phyloP scores from a whole-genome alignment of 2,888 invertebrate genomes.

The Callyntrura guangdongensis region DNA sequence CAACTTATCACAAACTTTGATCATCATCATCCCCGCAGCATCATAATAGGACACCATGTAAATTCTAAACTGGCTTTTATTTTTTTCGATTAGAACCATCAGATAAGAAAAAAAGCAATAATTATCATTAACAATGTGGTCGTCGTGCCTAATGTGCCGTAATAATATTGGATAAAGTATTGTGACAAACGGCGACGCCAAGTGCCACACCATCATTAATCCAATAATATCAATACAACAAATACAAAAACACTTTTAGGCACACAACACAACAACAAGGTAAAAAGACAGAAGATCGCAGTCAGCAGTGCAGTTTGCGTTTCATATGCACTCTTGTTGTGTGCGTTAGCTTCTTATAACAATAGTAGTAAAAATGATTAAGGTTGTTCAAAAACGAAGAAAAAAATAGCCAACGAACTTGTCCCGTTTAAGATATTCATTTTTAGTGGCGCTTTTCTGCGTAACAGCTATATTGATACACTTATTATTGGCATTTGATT shows the following conservation, averaged over 20 bases:
- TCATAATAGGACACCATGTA: background rate
- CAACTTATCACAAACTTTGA: conserved; percentile 11
- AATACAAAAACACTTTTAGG: background rate
- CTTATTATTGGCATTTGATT: conserved; percentile 43
- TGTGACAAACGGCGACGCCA: conserved; percentile 15
- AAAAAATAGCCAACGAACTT: background rate
- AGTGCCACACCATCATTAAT: conserved; percentile 17
- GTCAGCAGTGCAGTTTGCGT: conserved; percentile 3
- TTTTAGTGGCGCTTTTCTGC: background rate
- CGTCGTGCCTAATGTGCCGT: conserved; percentile 29
- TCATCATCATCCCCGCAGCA: background rate
- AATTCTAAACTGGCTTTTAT: conserved; percentile 43
- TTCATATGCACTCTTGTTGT: conserved; percentile 4
- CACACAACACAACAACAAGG: background rate
- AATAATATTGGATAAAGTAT: conserved; percentile 5
- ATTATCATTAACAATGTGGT: conserved; percentile 21
- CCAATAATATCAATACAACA: background rate
- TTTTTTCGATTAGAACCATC: conserved; percentile 4
- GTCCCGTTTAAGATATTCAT: background rate
- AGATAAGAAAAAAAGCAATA: conserved; percentile 28
- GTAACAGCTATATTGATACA: background rate
- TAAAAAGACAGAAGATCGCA: background rate
- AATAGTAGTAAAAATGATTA: no score
- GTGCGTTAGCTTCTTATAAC: background rate
- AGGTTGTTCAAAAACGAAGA: background rate